Evolutionary conservation across 2,113 vertebrate species (phyloP).

Genomic region (Asarcornis scutulata): DNA sequence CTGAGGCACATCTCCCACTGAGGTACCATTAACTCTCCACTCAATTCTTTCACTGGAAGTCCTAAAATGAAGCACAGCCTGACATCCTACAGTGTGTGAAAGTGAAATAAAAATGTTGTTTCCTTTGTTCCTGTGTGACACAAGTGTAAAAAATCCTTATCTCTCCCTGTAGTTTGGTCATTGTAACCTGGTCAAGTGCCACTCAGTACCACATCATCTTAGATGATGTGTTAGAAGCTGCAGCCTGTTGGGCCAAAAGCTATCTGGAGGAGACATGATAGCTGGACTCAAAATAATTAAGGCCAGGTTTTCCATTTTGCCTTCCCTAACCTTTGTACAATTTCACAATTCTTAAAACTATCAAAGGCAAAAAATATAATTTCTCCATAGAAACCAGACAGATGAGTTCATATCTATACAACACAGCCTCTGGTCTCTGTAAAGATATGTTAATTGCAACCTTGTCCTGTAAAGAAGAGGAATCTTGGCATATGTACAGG

Average conservation of each 20-base stretch:
- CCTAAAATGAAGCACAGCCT: neutral
- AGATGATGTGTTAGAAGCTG: neutral
- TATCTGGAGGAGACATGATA: neutral
- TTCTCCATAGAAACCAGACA: neutral
- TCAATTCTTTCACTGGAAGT: neutral
- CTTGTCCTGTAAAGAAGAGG: neutral
- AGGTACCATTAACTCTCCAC: neutral
- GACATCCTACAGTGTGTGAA: neutral
- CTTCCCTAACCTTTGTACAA: neutral
- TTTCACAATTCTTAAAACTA: neutral
- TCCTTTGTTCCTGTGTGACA: neutral
- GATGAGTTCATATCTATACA: neutral
- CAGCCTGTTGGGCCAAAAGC: neutral
- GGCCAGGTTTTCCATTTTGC: neutral
- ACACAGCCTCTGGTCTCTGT: neutral
- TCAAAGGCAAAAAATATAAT: neutral
- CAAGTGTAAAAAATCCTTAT: neutral
- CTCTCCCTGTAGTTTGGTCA: neutral
- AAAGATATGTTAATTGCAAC: neutral
- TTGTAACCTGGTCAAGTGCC: neutral
- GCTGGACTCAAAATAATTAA: neutral
- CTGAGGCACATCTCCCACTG: neutral
- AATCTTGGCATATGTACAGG: fast-evolving
- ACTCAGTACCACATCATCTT: neutral
- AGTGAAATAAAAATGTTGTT: constrained; percentile 14